phyloP scores from a whole-genome alignment of 2,888 invertebrate genomes.

The Gonocerus acuteangulatus region DNA sequence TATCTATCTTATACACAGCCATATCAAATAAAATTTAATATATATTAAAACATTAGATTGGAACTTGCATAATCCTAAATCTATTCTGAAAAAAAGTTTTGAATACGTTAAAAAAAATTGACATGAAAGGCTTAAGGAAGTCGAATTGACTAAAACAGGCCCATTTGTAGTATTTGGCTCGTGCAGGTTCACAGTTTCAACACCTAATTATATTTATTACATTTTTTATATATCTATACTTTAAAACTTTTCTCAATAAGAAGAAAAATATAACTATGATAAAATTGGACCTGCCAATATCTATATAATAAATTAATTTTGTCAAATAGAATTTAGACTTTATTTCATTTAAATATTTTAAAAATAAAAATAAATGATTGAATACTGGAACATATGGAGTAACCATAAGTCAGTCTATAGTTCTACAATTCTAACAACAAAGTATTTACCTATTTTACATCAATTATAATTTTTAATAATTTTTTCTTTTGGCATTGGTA shows the following conservation, averaged over 20 bases:
- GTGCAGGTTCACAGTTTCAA: slow-evolving; percentile 15
- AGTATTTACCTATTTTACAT: slow-evolving; percentile 8
- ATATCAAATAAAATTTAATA: slow-evolving; percentile 8
- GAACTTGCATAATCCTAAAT: slow-evolving; percentile 3
- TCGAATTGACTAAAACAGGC: slow-evolving; percentile 19
- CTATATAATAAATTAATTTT: slow-evolving; percentile 2
- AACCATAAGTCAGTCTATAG: slow-evolving; percentile 24
- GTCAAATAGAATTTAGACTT: not conserved
- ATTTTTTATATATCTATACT: not conserved
- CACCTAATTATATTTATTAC: not conserved
- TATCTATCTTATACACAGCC: slow-evolving; percentile 1
- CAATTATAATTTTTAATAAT: not conserved
- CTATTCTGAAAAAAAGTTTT: not conserved
- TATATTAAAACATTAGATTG: slow-evolving; percentile 11
- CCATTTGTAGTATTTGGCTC: slow-evolving; percentile 18
- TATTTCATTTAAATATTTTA: not conserved
- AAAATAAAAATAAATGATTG: slow-evolving; percentile 7
- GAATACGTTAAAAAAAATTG: too few species aligned
- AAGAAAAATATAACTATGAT: slow-evolving; percentile 9
- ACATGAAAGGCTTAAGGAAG: too few species aligned
- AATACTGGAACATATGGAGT: slow-evolving; percentile 20
- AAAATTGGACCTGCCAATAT: slow-evolving; percentile 29
- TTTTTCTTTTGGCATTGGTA: slow-evolving; percentile 13
- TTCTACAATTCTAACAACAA: slow-evolving; percentile 12
- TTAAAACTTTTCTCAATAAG: not conserved